These are phyloP conservation scores for Lepus europaeus DNA, from an alignment of 2,113 vertebrate species.

Conservation along the genomic window DNA sequence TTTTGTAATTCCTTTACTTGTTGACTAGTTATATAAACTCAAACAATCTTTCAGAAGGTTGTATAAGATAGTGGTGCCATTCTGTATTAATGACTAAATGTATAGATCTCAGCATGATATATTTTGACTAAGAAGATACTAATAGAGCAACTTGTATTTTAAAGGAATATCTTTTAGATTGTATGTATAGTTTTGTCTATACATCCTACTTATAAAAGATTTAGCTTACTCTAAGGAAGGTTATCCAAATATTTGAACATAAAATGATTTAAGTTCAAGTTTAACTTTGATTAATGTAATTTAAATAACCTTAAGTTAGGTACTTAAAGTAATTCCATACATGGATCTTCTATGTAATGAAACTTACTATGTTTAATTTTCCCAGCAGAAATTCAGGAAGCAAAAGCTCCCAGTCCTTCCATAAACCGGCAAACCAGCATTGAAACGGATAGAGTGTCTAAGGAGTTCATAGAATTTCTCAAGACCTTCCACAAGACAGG, in stretches of 20 bases:
- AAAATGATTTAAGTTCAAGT: slow-evolving; percentile 54
- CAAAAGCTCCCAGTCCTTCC: slow-evolving; percentile 94
- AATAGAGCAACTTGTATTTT: slow-evolving; percentile 48
- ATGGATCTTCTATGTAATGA: slow-evolving; percentile 66
- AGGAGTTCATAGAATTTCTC: slow-evolving; percentile 96
- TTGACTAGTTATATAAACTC: slow-evolving; percentile 49
- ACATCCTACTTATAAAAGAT: slow-evolving; percentile 4
- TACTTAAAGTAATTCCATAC: slow-evolving; percentile 58
- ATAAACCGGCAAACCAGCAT: slow-evolving; percentile 94
- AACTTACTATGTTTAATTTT: slow-evolving; percentile 79
- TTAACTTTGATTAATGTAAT: slow-evolving; percentile 69
- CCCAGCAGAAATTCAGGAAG: slow-evolving; percentile 93
- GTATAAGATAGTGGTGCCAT: not conserved
- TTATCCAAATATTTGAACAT: slow-evolving; percentile 55
- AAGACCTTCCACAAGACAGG: slow-evolving; percentile 95
- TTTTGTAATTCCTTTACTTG: slow-evolving; percentile 4
- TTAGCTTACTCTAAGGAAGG: slow-evolving; percentile 45
- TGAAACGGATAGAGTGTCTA: slow-evolving; percentile 95
- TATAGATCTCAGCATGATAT: not conserved
- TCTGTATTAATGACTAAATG: slow-evolving; percentile 6
- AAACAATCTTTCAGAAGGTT: not conserved
- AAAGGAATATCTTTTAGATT: slow-evolving; percentile 13
- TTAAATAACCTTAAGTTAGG: slow-evolving; percentile 63
- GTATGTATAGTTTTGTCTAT: not conserved
- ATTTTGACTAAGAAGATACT: slow-evolving; percentile 52